A percentile compares a stretch with the other conserved stretches of the same genome.
These are phyloP conservation scores for Riparia riparia DNA, from an alignment of 2,113 vertebrate genomes.

Conservation along the genomic window DNA sequence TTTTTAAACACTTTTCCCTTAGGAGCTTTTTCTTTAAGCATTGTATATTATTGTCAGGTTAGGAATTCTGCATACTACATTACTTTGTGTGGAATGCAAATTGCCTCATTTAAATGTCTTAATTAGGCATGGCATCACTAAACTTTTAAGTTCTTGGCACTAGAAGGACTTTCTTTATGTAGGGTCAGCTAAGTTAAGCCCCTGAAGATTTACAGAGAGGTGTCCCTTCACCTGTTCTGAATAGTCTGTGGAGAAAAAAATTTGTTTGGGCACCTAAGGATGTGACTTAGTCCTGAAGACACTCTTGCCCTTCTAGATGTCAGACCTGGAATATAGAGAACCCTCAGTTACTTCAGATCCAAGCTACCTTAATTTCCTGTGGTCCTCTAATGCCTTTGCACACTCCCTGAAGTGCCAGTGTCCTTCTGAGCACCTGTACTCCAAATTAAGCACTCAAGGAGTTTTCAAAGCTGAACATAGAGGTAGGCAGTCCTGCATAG, in stretches of 20 bases:
- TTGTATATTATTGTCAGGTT: background rate
- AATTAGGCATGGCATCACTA: background rate
- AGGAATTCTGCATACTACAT: background rate
- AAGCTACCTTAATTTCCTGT: background rate
- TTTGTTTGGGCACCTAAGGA: background rate
- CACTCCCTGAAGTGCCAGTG: background rate
- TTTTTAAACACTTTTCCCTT: background rate
- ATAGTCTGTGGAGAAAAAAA: accelerated
- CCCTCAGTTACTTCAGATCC: background rate
- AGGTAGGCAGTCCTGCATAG: background rate
- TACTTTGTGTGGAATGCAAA: background rate
- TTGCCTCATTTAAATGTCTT: background rate
- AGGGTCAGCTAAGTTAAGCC: background rate
- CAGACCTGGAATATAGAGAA: background rate
- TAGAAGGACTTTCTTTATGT: background rate
- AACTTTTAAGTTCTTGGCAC: background rate
- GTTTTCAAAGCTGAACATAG: background rate
- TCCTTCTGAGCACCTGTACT: background rate
- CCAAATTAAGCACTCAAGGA: background rate
- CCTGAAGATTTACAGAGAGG: background rate
- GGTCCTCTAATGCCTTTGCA: background rate
- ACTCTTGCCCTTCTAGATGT: background rate
- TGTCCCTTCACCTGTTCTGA: background rate
- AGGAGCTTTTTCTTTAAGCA: background rate
- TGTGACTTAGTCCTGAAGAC: background rate